Evolutionary conservation across 1,140 invertebrate genomes (phyloP), one percentile per base, ranked within the genome.

Genomic region (Papilio polyxenes): DNA sequence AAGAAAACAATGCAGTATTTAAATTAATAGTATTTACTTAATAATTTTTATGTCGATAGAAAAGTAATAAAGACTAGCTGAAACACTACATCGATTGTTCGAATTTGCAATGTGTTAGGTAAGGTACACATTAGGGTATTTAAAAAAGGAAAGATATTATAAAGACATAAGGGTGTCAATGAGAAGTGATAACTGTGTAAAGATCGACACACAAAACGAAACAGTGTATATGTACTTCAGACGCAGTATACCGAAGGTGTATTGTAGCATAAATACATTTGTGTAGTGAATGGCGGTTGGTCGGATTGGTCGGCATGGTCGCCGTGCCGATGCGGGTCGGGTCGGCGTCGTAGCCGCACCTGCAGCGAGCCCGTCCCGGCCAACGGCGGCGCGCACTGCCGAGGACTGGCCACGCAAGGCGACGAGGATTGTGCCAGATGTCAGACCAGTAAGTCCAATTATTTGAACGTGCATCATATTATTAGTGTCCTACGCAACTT

Each of bases 231-330:
- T n/a, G n/a, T 17, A n/a, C n/a, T n/a, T n/a, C n/a, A n/a, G n/a
- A n/a, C n/a, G 17, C 17, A 7, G 17, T 59, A n/a, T 59, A 59
- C 56, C 17, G 5, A 17, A 59, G 51, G 6, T 59, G n/a, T 7
- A n/a, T 59, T n/a, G 3, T 9, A 8, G 7, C n/a, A n/a, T 20
- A n/a, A 65, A 40, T 9, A 37, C 31, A 37, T 8, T 72, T 72
- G 65, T 72, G 11, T 72, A 99, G 99, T 98, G 82, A 98, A 98
- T 95, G 98, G 98, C 83, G 98, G 96, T 81, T 98, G 98, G 98
- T 98, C 97, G 53, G 92, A 96, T 23, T 99, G 98, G 98, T 97
- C 97, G 2, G 94, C 96, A 4, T 99, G 98, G 98, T 96, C 96
- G 7, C 97, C 98, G 51, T 99, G 98, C 92, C 96, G 97, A 83